Conservation (phyloP, 2,113 vertebrate genomes). For the Dinomys branickii region DNA sequence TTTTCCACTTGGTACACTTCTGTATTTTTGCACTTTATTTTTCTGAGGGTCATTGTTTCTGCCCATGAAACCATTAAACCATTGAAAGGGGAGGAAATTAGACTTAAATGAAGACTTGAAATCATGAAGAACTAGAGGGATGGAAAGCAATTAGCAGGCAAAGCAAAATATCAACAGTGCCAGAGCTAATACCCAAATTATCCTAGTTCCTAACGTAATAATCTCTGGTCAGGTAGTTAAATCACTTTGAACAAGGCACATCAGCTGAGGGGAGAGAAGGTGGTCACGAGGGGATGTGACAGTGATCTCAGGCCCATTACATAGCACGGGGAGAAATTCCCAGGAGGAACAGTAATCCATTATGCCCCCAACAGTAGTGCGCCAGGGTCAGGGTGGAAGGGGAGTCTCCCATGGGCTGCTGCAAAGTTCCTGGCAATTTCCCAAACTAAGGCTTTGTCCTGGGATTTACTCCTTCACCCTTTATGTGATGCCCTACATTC, state of each 20-base stretch:
- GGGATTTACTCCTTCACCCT: neutral
- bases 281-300: neutral
- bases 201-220: neutral
- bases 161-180: neutral
- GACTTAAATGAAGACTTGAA: neutral
- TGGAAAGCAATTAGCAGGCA: neutral
- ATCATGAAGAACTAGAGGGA: neutral
- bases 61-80: neutral
- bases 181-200: neutral
- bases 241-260: neutral
- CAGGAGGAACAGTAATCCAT: neutral
- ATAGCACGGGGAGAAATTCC: neutral
- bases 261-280: neutral
- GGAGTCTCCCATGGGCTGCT: neutral
- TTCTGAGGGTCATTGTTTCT: neutral
- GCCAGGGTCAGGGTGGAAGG: neutral
- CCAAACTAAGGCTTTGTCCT: neutral
- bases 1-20: neutral
- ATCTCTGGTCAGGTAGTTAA: neutral
- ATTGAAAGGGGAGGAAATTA: neutral
- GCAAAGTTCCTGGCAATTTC: neutral
- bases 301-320: neutral
- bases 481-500: neutral
- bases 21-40: neutral
- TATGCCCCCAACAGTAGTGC: neutral